phyloP scores from a whole-genome alignment of 2,888 invertebrate species.

The Ichneumoninae sp. region DNA sequence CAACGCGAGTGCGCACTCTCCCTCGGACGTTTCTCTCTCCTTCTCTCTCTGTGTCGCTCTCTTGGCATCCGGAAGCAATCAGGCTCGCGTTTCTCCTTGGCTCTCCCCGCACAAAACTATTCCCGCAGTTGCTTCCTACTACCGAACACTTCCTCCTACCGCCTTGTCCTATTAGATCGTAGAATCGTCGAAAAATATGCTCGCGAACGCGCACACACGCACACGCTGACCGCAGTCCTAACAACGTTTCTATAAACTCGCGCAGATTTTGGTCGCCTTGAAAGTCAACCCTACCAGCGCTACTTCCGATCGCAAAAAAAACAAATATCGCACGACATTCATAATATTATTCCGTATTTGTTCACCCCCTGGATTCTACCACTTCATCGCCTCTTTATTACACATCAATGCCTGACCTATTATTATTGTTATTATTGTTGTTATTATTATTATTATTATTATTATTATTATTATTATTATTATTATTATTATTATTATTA shows the following conservation, averaged over 20 bases:
- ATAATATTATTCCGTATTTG: slow-evolving; percentile 31
- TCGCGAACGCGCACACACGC: no score
- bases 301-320: not conserved
- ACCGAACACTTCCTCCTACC: slow-evolving; percentile 31
- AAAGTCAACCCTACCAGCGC: not conserved
- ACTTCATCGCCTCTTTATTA: not conserved
- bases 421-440: slow-evolving; percentile 62
- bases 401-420: slow-evolving; percentile 54
- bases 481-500: no score
- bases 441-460: slow-evolving; percentile 39
- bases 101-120: slow-evolving; percentile 12
- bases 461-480: slow-evolving; percentile 71
- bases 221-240: not conserved
- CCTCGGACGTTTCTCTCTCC: not conserved
- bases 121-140: slow-evolving; percentile 22
- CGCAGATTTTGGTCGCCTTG: not conserved
- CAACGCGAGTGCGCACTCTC: slow-evolving; percentile 48
- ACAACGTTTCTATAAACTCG: not conserved
- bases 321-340: slow-evolving; percentile 2
- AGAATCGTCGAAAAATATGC: not conserved
- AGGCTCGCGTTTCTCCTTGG: slow-evolving; percentile 59
- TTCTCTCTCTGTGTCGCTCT: not conserved
- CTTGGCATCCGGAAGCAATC: slow-evolving; percentile 65
- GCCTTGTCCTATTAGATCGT: not conserved
- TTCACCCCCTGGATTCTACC: not conserved